Conservation (phyloP, 2,888 invertebrate genomes). For the Pteria penguin region DNA sequence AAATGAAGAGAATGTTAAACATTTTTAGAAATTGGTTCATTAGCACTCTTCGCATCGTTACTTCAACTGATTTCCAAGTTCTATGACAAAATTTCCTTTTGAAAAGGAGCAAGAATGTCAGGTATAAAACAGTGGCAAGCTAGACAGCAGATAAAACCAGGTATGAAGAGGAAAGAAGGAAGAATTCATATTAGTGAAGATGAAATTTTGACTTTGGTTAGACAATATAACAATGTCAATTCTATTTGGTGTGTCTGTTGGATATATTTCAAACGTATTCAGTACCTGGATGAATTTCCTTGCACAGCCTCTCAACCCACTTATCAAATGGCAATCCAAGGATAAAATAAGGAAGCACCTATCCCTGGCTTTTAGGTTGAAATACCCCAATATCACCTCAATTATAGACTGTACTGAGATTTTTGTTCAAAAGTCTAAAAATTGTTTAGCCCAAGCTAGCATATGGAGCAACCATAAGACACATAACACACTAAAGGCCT, state of each 20-base stretch:
- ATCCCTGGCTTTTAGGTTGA: slow-evolving; percentile 18
- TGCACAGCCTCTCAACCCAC: not conserved
- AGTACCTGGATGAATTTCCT: slow-evolving; percentile 10
- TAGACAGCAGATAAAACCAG: no score
- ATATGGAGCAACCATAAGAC: no score
- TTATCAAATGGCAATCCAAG: slow-evolving; percentile 16
- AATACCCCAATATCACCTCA: slow-evolving; percentile 17
- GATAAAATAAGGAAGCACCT: no score
- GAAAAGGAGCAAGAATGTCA: slow-evolving; percentile 8
- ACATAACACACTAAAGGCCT: no score
- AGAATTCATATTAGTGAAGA: slow-evolving; percentile 11
- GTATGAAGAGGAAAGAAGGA: slow-evolving; percentile 11
- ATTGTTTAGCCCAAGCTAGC: no score
- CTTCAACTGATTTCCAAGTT: no score
- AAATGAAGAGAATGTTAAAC: not conserved
- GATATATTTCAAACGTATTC: slow-evolving; percentile 1
- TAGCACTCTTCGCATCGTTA: no score
- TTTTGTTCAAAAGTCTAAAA: no score
- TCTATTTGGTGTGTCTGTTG: no score
- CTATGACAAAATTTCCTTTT: slow-evolving; percentile 16
- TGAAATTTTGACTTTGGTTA: slow-evolving; percentile 8
- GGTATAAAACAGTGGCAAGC: not conserved
- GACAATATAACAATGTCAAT: slow-evolving; percentile 11
- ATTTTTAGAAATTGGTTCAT: no score
- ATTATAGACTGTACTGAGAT: no score